Conservation (phyloP, 2,797 vertebrate genomes). For the Melanotaenia boesemani region DNA sequence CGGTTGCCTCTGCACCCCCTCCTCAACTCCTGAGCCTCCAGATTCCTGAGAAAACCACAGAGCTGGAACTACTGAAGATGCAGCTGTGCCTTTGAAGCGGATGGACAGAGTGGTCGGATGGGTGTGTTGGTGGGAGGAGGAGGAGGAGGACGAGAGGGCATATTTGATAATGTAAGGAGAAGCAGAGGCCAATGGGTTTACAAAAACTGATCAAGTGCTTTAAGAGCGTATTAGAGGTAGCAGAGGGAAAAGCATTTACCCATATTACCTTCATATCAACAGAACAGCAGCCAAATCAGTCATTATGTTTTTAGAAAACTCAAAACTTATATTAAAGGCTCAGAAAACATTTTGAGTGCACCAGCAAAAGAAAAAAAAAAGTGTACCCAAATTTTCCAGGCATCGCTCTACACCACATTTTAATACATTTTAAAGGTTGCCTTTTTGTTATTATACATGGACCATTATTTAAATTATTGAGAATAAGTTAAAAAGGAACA, state of each 20-base stretch:
- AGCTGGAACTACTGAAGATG: slow-evolving; percentile 39
- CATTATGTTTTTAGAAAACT: too few species aligned
- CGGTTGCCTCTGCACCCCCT: slow-evolving; percentile 1
- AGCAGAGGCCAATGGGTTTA: neutral
- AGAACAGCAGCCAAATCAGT: too few species aligned
- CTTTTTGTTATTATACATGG: too few species aligned
- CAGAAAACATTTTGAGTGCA: too few species aligned
- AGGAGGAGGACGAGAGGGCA: neutral
- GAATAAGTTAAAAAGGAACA: too few species aligned
- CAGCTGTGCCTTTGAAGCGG: slow-evolving; percentile 13
- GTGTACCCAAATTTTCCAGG: too few species aligned
- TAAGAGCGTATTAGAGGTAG: neutral
- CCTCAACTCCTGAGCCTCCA: slow-evolving; percentile 24
- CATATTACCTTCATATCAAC: too few species aligned
- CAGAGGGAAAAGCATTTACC: neutral
- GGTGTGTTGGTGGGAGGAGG: neutral
- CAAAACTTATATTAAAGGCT: too few species aligned
- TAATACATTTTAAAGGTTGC: too few species aligned
- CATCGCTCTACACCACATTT: too few species aligned
- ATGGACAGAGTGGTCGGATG: slow-evolving; percentile 16
- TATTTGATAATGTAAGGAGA: neutral
- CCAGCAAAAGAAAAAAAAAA: too few species aligned
- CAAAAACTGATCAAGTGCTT: neutral
- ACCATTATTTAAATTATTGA: too few species aligned
- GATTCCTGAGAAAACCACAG: slow-evolving; percentile 30